Percentiles rank a stretch among this genome's conserved stretches.
These are phyloP conservation scores for Odontesthes bonariensis DNA, from an alignment of 2,113 vertebrate genomes.

Conservation along the genomic window DNA sequence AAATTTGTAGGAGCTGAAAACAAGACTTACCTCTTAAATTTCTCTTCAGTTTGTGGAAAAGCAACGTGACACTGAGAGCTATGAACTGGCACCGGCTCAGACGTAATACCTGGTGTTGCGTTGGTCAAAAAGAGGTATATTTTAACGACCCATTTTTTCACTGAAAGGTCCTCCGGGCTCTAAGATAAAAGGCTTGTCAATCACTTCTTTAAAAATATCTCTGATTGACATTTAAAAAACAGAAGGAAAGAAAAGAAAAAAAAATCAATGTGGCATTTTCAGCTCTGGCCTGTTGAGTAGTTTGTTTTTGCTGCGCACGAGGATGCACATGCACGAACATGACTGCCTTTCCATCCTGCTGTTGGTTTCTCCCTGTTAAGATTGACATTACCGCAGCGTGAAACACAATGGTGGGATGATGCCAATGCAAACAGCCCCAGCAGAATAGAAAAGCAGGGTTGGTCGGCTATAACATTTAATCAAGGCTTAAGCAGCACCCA, in stretches of 20 bases:
- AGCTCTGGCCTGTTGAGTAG: too few species aligned
- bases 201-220: not conserved
- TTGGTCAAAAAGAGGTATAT: not conserved
- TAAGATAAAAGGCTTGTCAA: not conserved
- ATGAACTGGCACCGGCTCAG: not conserved
- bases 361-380: not conserved
- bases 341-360: not conserved
- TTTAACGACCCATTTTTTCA: not conserved
- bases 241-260: too few species aligned
- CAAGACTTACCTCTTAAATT: not conserved
- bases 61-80: not conserved
- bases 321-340: not conserved
- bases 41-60: too few species aligned
- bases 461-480: not conserved
- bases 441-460: not conserved
- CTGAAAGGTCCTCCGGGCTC: not conserved
- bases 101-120: not conserved
- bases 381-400: not conserved
- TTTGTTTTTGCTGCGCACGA: not conserved
- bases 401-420: not conserved
- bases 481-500: not conserved
- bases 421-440: not conserved
- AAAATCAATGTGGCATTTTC: too few species aligned
- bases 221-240: not conserved
- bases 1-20: too few species aligned